A percentile compares a stretch with the other conserved stretches of the same genome.
phyloP scores from a whole-genome alignment of 2,113 vertebrate species.

The Lycocorax pyrrhopterus region DNA sequence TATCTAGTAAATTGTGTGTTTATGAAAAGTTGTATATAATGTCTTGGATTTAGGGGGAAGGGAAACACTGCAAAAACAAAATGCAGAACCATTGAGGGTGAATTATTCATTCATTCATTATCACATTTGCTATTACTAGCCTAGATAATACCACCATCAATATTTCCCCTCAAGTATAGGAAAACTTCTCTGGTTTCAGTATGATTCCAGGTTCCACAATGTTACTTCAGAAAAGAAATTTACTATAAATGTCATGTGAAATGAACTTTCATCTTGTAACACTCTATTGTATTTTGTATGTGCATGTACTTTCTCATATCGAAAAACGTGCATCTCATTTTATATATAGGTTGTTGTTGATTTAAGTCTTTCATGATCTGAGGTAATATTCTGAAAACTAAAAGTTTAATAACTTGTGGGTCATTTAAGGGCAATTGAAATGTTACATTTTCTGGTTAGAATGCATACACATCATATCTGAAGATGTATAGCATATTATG shows the following conservation, averaged over 20 bases:
- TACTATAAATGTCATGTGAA: not conserved
- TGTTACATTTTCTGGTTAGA: not conserved
- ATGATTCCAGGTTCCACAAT: not conserved
- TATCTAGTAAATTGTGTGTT: not conserved
- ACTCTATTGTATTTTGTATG: not conserved
- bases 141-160: not conserved
- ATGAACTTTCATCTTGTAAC: constrained; percentile 7
- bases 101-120: not conserved
- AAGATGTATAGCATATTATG: not conserved
- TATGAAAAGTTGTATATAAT: not conserved
- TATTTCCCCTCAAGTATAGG: not conserved
- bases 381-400: constrained; percentile 8
- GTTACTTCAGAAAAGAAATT: constrained; percentile 1
- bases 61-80: not conserved
- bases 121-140: not conserved
- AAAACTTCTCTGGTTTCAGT: not conserved
- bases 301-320: not conserved
- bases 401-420: not conserved
- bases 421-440: not conserved
- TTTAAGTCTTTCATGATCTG: constrained; percentile 3
- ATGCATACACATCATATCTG: not conserved
- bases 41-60: not conserved
- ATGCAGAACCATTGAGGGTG: not conserved
- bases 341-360: not conserved
- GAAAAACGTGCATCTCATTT: constrained; percentile 13